A percentile compares a stretch with the other conserved stretches of the same genome.
Conservation (phyloP, 1,140 invertebrate genomes). For the Drosophila melanica region DNA sequence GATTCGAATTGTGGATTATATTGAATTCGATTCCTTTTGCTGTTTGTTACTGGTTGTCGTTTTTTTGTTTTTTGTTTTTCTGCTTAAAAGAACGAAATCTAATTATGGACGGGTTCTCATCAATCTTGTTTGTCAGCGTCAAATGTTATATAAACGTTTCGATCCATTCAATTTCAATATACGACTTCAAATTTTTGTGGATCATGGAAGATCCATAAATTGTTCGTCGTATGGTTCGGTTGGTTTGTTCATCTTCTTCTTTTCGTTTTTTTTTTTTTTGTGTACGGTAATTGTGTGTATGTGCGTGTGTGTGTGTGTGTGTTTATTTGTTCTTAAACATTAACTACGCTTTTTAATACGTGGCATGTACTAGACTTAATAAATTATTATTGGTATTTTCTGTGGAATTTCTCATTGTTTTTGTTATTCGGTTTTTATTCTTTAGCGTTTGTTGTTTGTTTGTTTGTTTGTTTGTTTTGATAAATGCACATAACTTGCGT, state of each 20-base stretch:
- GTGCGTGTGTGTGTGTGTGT: slow-evolving; percentile 10
- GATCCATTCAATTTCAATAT: slow-evolving; percentile 21
- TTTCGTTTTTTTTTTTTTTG: background rate
- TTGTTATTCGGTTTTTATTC: slow-evolving; percentile 33
- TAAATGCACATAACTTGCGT: slow-evolving; percentile 73
- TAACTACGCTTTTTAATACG: slow-evolving; percentile 33
- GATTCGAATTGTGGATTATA: slow-evolving; percentile 4
- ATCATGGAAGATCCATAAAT: slow-evolving; percentile 1
- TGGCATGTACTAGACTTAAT: slow-evolving; percentile 24
- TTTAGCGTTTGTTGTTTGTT: slow-evolving; percentile 17
- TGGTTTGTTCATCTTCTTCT: slow-evolving; percentile 10
- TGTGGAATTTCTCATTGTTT: slow-evolving; percentile 4
- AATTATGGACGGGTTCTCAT: slow-evolving; percentile 83
- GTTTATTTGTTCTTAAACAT: slow-evolving; percentile 21
- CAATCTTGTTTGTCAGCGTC: slow-evolving; percentile 81
- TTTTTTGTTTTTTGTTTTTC: slow-evolving; percentile 18
- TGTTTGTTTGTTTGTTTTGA: slow-evolving; percentile 38
- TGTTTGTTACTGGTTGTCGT: slow-evolving; percentile 36
- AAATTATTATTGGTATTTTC: slow-evolving; percentile 41
- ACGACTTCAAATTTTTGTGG: background rate
- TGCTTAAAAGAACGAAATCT: slow-evolving; percentile 75
- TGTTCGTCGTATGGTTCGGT: slow-evolving; percentile 22
- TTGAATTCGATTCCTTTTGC: background rate
- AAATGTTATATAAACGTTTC: slow-evolving; percentile 37
- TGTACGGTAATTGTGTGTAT: slow-evolving; percentile 13